Evolutionary conservation across 2,797 vertebrate genomes (phyloP).

Genomic region (Myotis pilosus): DNA sequence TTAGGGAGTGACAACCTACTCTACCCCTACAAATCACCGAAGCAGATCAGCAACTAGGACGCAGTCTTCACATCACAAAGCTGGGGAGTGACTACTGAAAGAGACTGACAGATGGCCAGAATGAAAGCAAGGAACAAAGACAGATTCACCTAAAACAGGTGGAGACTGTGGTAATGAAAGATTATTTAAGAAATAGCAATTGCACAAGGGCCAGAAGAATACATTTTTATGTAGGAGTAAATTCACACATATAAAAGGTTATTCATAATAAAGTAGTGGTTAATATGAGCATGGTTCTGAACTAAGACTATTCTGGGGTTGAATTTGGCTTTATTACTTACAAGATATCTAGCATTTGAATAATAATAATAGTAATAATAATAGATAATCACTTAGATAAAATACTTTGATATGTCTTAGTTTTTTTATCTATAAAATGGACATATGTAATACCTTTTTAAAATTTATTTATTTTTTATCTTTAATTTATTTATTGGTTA

Average conservation of each 20-base stretch:
- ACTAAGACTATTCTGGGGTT: neutral
- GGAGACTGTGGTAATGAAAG: neutral
- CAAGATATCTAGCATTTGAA: neutral
- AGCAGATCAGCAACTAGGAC: neutral
- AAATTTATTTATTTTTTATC: neutral
- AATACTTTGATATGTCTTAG: neutral
- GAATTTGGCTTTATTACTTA: neutral
- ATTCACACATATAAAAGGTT: neutral
- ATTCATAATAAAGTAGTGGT: neutral
- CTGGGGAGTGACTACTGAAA: neutral
- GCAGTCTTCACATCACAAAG: neutral
- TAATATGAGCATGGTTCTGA: neutral
- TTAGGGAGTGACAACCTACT: neutral
- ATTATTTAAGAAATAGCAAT: neutral
- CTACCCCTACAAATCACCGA: neutral
- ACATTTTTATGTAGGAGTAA: neutral
- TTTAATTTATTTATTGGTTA: no score
- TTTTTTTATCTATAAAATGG: neutral
- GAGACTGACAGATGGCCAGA: neutral
- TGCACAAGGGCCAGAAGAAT: neutral
- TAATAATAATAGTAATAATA: neutral
- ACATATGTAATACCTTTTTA: neutral
- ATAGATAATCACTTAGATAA: neutral
- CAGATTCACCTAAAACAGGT: neutral
- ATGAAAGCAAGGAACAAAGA: neutral